Base-by-base conservation (phyloP, 2,888 invertebrate genomes). In the Lydus trimaculatus region DNA sequence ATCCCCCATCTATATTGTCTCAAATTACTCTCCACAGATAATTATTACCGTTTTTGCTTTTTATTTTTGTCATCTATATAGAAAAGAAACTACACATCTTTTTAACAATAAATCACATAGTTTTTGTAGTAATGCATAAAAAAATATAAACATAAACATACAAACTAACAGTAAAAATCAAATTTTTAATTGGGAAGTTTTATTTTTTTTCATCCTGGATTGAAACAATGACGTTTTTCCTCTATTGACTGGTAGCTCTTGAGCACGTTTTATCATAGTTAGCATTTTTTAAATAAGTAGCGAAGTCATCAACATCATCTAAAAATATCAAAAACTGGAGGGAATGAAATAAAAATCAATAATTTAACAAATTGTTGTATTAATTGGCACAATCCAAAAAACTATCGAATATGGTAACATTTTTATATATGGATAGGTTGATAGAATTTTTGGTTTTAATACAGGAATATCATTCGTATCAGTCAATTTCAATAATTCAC, bases 371-470 rank as follows among this genome's bases (percentile, higher is more conserved):
- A 23, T 70, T 25, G 1, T 52, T 11, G 52, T 66, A 4, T 68
- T 69, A 66, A 68, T 69, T 4, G 77, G 75, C 69, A 90, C 83
- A 3, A 90, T 87, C 88, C 91, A 90, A 83, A 92, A 92, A 58
- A 87, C 89, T 78, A 91, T 87, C 8, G 91, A 90, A 78, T 88
- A 89, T 60, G 90, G 88, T 6, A 91, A 91, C 84, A 92, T 85
- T 28, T 85, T 82, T 66, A 90, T 83, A 74, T 87, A 84, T 61
- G 85, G 85, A 1, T 85, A 84, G 78, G 86, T 85, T 70, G 85
- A 84, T 58, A 86, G 77, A 58, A 83, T 83, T 23, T 84, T 81
- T n/a, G 91, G 89, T 72, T 84, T 79, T 63, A 91, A 83, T 20
- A 86, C 81, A 58, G 90, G 91, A 71, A 90, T 75, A 59, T 85